These are phyloP conservation scores for Gadopsis bispinosus DNA, from an alignment of 2,797 vertebrate species.

Conservation along the genomic window DNA sequence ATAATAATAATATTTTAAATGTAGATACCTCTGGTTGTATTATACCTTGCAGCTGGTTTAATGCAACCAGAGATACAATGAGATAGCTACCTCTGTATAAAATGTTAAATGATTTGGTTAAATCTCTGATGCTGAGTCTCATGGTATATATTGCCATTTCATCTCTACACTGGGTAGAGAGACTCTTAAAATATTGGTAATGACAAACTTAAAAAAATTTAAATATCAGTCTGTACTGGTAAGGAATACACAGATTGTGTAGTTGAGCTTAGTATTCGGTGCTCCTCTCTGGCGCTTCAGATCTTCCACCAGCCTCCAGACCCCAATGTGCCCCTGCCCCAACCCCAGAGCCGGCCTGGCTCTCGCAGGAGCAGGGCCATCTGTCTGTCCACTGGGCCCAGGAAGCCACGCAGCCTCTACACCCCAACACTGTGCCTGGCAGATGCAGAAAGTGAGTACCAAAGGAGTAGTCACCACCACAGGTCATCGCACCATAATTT, in stretches of 20 bases:
- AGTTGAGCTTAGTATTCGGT: background rate
- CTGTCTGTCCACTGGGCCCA: slow-evolving; percentile 91
- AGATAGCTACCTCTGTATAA: background rate
- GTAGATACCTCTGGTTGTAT: background rate
- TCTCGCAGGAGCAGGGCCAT: slow-evolving; percentile 93
- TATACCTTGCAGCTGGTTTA: background rate
- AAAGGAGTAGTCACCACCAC: slow-evolving; percentile 18
- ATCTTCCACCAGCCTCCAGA: slow-evolving; percentile 95
- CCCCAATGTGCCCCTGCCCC: slow-evolving; percentile 93
- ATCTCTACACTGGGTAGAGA: background rate
- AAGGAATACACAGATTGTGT: background rate
- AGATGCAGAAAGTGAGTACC: slow-evolving; percentile 96
- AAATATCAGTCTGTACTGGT: background rate
- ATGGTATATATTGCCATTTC: background rate
- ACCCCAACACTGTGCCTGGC: slow-evolving; percentile 90
- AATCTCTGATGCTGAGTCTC: background rate
- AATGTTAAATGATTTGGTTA: background rate
- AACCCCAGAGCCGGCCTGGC: slow-evolving; percentile 85
- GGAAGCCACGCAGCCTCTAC: slow-evolving; percentile 92
- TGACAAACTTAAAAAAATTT: background rate
- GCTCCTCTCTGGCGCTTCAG: slow-evolving; percentile 72
- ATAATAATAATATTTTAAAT: too few relatives aligned
- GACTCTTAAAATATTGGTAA: background rate
- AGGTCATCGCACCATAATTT: slow-evolving; percentile 27
- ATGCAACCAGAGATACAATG: background rate